Evolutionary conservation across 2,797 vertebrate genomes (phyloP).

Genomic region (Halcyon leucocephala): DNA sequence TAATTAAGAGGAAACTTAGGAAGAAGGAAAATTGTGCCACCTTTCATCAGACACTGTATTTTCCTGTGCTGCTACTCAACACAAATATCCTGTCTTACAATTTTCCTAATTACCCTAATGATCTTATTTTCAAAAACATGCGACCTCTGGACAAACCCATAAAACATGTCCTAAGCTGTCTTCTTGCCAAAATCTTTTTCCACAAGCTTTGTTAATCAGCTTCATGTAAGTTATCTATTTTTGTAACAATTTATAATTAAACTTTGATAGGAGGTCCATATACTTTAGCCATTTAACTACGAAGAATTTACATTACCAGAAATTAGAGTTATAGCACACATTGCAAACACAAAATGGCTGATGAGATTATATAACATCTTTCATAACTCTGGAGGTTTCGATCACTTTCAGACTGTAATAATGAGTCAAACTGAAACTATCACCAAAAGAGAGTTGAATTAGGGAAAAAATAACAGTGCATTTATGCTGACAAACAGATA

Average conservation of each 20-base stretch:
- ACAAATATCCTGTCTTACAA: background rate
- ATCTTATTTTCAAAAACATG: background rate
- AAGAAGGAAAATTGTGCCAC: background rate
- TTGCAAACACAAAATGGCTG: background rate
- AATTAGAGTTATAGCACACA: background rate
- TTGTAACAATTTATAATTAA: background rate
- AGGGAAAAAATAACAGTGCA: background rate
- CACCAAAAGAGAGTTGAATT: background rate
- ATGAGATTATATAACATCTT: background rate
- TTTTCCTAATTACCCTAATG: background rate
- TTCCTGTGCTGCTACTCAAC: background rate
- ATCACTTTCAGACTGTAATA: background rate
- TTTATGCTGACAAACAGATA: background rate
- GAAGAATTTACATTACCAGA: background rate
- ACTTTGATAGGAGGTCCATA: background rate
- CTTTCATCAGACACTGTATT: background rate
- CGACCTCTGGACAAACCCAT: background rate
- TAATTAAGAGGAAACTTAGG: background rate
- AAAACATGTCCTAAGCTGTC: background rate
- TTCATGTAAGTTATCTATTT: background rate
- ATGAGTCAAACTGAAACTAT: background rate
- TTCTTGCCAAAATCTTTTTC: background rate
- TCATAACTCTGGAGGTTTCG: background rate
- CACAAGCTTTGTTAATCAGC: background rate
- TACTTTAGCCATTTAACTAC: background rate